phyloP scores from a whole-genome alignment of 2,113 vertebrate species.

The Emberiza fucata region DNA sequence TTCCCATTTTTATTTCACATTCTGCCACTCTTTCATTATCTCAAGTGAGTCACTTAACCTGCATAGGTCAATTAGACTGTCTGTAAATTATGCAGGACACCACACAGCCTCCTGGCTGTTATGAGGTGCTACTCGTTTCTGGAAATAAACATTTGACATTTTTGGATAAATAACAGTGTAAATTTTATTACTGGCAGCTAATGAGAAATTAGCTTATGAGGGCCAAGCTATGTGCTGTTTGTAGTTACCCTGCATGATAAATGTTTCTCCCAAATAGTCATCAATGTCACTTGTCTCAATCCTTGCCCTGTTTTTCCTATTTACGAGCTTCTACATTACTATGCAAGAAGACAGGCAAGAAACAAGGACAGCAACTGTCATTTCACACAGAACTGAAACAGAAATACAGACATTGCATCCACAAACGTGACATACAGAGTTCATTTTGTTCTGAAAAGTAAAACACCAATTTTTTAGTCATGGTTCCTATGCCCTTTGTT shows the following conservation, averaged over 20 bases:
- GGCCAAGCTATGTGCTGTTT: not conserved
- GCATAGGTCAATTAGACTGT: not conserved
- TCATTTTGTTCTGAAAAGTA: not conserved
- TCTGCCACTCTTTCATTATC: not conserved
- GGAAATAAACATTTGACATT: not conserved
- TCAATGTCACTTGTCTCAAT: not conserved
- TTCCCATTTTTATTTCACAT: not conserved
- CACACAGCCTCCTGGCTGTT: not conserved
- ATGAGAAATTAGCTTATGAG: not conserved
- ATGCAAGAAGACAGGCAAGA: not conserved
- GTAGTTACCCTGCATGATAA: not conserved
- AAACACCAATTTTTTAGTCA: not conserved
- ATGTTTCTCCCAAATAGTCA: not conserved
- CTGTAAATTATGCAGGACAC: not conserved
- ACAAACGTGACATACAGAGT: not conserved
- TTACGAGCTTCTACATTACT: not conserved
- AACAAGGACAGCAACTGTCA: not conserved
- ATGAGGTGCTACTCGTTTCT: not conserved
- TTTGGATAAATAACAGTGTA: not conserved
- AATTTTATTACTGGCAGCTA: not conserved
- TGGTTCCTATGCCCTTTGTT: too few species aligned
- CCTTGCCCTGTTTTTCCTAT: not conserved
- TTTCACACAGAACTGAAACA: not conserved
- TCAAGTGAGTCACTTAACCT: constrained; percentile 13
- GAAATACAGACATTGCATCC: accelerated